phyloP scores from a whole-genome alignment of 92 coral and sea anemone genomes.

The Siderastrea siderea region DNA sequence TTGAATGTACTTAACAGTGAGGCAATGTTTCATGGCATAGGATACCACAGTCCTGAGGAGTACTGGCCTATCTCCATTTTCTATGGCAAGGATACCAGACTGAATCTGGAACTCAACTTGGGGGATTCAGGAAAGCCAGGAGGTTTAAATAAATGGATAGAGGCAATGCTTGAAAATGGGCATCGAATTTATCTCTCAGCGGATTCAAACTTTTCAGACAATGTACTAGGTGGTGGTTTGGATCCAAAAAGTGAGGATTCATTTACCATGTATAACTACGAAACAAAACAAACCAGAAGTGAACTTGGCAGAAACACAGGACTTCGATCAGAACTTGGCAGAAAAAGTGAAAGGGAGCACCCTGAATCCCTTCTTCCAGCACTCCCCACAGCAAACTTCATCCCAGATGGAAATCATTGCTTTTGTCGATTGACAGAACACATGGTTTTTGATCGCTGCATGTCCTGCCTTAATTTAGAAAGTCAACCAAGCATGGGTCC shows the following conservation, averaged over 20 bases:
- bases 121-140: conserved; percentile 30
- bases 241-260: conserved; percentile 47
- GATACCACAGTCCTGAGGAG: conserved; percentile 64
- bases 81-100: conserved; percentile 47
- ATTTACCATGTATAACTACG: conserved; percentile 54
- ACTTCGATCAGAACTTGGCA: conserved; percentile 46
- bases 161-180: conserved; percentile 16
- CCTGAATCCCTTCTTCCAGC: conserved; percentile 50
- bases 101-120: conserved; percentile 57
- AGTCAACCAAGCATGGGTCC: too few species aligned
- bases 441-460: too few species aligned
- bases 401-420: conserved; percentile 44
- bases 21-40: conserved; percentile 31
- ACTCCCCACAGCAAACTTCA: conserved; percentile 23
- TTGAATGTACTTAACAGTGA: conserved; percentile 9
- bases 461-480: too few species aligned
- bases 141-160: conserved; percentile 44
- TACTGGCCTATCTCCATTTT: conserved; percentile 66
- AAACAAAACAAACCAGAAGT: conserved; percentile 46
- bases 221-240: conserved; percentile 43
- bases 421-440: too few species aligned
- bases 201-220: conserved; percentile 50
- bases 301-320: conserved; percentile 45
- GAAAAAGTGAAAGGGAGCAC: conserved; percentile 23
- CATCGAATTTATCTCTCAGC: conserved; percentile 44